Base-by-base conservation (phyloP, 2,888 invertebrate genomes). In the Ferdinandea cuprea region DNA sequence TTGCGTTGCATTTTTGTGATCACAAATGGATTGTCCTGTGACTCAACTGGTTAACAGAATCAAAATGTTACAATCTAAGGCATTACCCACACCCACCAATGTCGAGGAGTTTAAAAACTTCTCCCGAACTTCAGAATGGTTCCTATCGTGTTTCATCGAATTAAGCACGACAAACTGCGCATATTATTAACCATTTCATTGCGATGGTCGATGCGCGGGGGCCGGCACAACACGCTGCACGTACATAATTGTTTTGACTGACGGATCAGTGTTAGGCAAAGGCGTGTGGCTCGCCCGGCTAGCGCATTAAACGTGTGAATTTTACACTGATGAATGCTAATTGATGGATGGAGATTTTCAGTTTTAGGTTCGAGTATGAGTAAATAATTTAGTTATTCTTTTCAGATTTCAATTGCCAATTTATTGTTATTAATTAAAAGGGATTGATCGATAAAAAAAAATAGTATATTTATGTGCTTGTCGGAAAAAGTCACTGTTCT, bases 261-360 rank as follows among this genome's bases (percentile, higher is more conserved):
- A 80, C 42, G 11, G 68, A 80, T 80, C 54, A 56, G 66, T 68
- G 73, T 42, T 35, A 79, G 61, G 46, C 28, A 74, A 56, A 42
- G 80, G 80, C 76, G 80, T 68, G 63, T 65, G 69, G 56, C 50
- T 63, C 42, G 50, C 30, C 68, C 58, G 35, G 56, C 15, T 44
- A 68, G 68, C 48, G 25, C 48, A 50, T 32, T 59, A 21, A 44
- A 44, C 13, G 52, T 44, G 72, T 28, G 44, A 54, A 17, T 42
- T 71, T 61, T 61, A 32, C 21, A 54, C 35, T 72, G 25, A 46
- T 61, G 17, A 52, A 72, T 72, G 52, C 44, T 52, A 61, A 61
- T 61, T 50, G 50, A 17, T 46, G 17, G 56, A 37, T 15, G 50
- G 21, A 21, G 59, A 30, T 13, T 46, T 19, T 15, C 25, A 21